phyloP scores from a whole-genome alignment of 2,113 vertebrate species.

The Emydocephalus ijimae region DNA sequence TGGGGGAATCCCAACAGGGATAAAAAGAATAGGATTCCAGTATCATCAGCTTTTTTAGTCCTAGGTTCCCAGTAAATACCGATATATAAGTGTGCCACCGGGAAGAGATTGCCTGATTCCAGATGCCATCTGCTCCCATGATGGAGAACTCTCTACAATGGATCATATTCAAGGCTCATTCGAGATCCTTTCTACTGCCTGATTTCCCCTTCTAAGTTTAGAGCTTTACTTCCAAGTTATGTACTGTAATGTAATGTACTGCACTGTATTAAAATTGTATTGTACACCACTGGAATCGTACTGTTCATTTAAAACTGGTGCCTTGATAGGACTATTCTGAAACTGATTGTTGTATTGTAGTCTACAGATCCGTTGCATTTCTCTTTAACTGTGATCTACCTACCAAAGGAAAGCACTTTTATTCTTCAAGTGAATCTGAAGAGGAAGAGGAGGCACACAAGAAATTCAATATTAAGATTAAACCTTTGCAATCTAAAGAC shows the following conservation, averaged over 20 bases:
- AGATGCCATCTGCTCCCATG: not conserved
- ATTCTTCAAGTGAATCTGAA: slow-evolving; percentile 95
- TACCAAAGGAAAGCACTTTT: slow-evolving; percentile 90
- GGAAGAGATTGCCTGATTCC: not conserved
- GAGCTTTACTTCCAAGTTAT: not conserved
- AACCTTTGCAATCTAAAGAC: slow-evolving; percentile 85
- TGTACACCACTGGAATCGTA: not conserved
- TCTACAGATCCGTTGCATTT: not conserved
- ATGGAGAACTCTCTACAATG: not conserved
- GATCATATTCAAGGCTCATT: not conserved
- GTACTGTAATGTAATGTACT: not conserved
- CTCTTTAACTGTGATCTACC: slow-evolving; percentile 84
- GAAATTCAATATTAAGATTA: slow-evolving; percentile 97
- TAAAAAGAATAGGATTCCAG: not conserved
- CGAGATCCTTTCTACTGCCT: not conserved
- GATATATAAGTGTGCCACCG: not conserved
- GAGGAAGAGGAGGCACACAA: slow-evolving; percentile 91
- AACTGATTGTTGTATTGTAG: not conserved
- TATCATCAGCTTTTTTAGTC: not conserved
- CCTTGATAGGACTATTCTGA: not conserved
- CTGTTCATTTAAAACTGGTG: not conserved
- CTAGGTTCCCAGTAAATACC: not conserved
- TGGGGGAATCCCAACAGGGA: not conserved
- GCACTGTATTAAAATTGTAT: not conserved
- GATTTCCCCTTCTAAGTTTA: not conserved